Evolutionary conservation across 2,888 invertebrate species (phyloP).

Genomic region (Ptilodon capucinus): DNA sequence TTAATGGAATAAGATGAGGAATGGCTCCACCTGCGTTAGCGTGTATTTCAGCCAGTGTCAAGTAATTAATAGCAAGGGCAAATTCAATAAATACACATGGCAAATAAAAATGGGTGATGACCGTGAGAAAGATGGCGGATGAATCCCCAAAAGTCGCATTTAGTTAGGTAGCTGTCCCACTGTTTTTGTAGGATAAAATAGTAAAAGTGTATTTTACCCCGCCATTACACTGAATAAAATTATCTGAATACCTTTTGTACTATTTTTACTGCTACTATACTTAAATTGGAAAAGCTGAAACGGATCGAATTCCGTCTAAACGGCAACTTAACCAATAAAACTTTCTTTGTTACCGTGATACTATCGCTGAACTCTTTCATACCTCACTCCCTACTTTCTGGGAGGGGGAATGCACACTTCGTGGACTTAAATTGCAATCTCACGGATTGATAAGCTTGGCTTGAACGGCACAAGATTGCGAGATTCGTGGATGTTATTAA

Average conservation of each 20-base stretch:
- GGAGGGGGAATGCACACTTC: slow-evolving; percentile 37
- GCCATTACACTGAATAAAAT: neutral
- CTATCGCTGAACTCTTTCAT: slow-evolving; percentile 71
- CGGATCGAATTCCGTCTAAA: slow-evolving; percentile 58
- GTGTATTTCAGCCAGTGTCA: too few relatives aligned
- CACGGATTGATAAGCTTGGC: slow-evolving; percentile 8
- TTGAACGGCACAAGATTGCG: slow-evolving; percentile 22
- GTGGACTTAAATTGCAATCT: slow-evolving; percentile 31
- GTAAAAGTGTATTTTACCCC: neutral
- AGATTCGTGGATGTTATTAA: slow-evolving; percentile 39
- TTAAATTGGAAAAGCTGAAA: slow-evolving; percentile 75
- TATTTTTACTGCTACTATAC: slow-evolving; percentile 64
- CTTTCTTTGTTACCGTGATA: slow-evolving; percentile 79
- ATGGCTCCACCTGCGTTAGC: too few relatives aligned
- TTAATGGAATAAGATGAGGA: too few relatives aligned
- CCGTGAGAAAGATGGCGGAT: too few relatives aligned
- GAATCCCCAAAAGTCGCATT: too few relatives aligned
- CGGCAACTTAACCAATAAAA: slow-evolving; percentile 74
- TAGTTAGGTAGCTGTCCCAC: too few relatives aligned
- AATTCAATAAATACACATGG: too few relatives aligned
- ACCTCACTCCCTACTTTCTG: slow-evolving; percentile 47
- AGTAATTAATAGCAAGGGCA: too few relatives aligned
- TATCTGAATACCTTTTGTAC: slow-evolving; percentile 29
- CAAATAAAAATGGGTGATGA: too few relatives aligned
- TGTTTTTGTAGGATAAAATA: too few relatives aligned